Base-by-base conservation (phyloP, 2,797 vertebrate species). In the Fratercula arctica region DNA sequence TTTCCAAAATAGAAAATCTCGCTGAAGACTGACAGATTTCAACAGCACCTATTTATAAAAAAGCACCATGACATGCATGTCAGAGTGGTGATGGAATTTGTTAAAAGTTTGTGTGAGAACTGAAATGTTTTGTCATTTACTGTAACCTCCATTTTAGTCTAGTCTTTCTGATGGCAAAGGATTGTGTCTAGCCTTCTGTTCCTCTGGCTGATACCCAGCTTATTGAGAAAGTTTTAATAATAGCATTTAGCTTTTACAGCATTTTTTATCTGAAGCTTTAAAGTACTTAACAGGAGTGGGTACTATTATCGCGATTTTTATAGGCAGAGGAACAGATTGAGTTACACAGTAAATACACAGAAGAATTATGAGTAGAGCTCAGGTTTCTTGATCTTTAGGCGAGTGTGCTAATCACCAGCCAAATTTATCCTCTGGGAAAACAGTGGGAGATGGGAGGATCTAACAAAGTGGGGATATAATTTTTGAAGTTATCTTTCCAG, bases 101-200 rank as follows among this genome's bases (percentile, higher is more conserved):
- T 77, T 87, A 53, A 85, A 93, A 76, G 33, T 87, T 95, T 91
- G 13, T 85, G 45, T 67, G 45, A 92, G 74, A 80, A 96, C 15
- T 74, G 74, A 93, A 82, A 93, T 74, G 7, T 90, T 94, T 93
- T 97, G 63, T 93, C 88, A 92, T 90, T 93, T 95, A 70, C 51
- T 39, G 63, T 90, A 90, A 93, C 74, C 74, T 95, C 61, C 53
- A 67, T 90, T 94, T 90, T 93, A 72, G 39, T 60, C 26, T 29
- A 82, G 74, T 51, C 43, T 89, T 94, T 92, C 86, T 87, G 68
- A 56, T 45, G 56, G 90, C 77, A 86, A 93, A 93, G 59, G 50
- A 81, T 59, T 86, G 56, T 88, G 64, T 74, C 77, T 89, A 77
- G 37, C 78, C 57, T 95, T 92, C 90, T 92, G 91, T 95, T 96